phyloP scores from a whole-genome alignment of 1,140 invertebrate species.

The Cydia strobilella region DNA sequence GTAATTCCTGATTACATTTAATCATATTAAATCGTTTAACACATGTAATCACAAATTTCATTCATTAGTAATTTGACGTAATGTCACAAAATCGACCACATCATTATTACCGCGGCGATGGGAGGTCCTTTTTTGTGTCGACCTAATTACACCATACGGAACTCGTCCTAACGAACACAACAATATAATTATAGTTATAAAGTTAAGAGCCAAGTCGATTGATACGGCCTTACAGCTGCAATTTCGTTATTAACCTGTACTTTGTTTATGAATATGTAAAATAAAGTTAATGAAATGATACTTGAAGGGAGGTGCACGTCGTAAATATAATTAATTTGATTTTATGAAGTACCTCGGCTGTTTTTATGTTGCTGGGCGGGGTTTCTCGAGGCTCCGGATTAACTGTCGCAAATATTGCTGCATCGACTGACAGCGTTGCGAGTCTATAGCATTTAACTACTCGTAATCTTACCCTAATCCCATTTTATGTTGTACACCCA shows the following conservation, averaged over 20 bases:
- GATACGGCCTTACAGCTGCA: slow-evolving; percentile 1
- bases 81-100: slow-evolving; percentile 4
- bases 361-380: no score
- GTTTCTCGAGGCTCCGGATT: no score
- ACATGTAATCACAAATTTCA: neutral
- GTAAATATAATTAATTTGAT: slow-evolving; percentile 1
- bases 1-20: neutral
- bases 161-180: neutral
- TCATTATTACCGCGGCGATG: neutral
- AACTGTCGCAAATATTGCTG: no score
- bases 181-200: slow-evolving; percentile 14
- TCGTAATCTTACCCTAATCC: no score
- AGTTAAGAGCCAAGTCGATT: neutral
- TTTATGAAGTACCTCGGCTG: slow-evolving; percentile 2
- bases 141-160: neutral
- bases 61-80: neutral
- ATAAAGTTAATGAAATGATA: slow-evolving; percentile 12
- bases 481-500: no score
- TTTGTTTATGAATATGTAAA: neutral
- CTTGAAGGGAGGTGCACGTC: neutral
- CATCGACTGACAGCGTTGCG: no score
- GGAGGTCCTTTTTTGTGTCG: slow-evolving; percentile 9
- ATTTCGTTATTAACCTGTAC: neutral
- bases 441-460: no score
- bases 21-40: neutral